Evolutionary conservation across 2,888 invertebrate species (phyloP), one percentile per base, ranked within the genome.

Genomic region (Ophraella communa): DNA sequence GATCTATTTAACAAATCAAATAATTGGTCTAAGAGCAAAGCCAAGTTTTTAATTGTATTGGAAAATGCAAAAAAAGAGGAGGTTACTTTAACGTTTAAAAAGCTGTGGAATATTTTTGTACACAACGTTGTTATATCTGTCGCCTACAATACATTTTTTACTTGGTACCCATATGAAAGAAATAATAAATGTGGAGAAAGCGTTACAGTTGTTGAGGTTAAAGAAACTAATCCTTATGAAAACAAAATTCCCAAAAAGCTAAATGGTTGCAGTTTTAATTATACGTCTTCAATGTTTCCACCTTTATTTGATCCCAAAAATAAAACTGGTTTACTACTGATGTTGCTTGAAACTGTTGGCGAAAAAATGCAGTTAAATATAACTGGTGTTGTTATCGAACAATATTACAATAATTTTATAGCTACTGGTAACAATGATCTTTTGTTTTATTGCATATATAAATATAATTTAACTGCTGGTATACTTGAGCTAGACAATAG

Each of bases 211-310:
- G 58, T 49, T 11, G 49, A 58, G 27, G 20, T 58, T 2, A 23
- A 20, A n/a, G 30, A 18, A 33, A 20, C 3, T 4, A 33, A 58
- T 17, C 58, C 58, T 1, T 58, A 24, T 14, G 4, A 8, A 5
- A 51, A 58, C 21, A 58, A 58, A 51, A 33, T 58, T 11, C 49
- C 58, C 7, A 20, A 14, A 1, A 58, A 49, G 45, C 7, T 58
- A 23, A 62, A 66, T 11, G 45, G 35, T n/a, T 54, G 63, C 54
- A 17, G 23, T 14, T 47, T 23, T 4, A 47, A 47, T 18, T 47
- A 47, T 24, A 47, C 47, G 11, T 10, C 47, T 23, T n/a, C 24
- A 7, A 1, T 23, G 1, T 14, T n/a, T 49, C 23, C 23, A 14
- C 7, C 24, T 1, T 17, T 49, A n/a, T 49, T 49, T 20, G 49